Conservation (phyloP, 2,797 vertebrate species). For the Triplophysa bombifrons region DNA sequence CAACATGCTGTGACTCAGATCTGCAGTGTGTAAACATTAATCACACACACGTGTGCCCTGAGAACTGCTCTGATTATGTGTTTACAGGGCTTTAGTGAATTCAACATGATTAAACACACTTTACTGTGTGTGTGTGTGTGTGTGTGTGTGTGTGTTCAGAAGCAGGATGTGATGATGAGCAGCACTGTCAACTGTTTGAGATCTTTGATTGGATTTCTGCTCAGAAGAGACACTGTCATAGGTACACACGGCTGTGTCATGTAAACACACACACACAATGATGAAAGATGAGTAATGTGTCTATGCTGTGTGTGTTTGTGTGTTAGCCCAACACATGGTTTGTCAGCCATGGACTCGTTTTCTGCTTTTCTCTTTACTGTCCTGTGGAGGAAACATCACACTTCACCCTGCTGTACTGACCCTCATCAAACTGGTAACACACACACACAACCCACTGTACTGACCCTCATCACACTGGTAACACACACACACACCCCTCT, state of each 20-base stretch:
- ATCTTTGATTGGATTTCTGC: slow-evolving; percentile 84
- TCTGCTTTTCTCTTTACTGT: slow-evolving; percentile 81
- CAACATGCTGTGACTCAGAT: not conserved
- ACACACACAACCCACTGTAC: slow-evolving; percentile 65
- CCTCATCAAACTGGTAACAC: slow-evolving; percentile 85
- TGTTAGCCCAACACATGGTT: slow-evolving; percentile 77
- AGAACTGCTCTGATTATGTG: not conserved
- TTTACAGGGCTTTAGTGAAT: not conserved
- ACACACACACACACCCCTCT: slow-evolving; percentile 1
- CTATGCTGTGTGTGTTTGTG: slow-evolving; percentile 27
- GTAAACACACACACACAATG: not conserved
- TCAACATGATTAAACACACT: not conserved
- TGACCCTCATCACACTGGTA: slow-evolving; percentile 85
- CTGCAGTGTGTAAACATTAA: too few relatives aligned
- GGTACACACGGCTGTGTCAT: slow-evolving; percentile 71
- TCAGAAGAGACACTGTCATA: slow-evolving; percentile 74
- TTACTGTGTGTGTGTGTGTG: slow-evolving; percentile 38
- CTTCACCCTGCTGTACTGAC: slow-evolving; percentile 85
- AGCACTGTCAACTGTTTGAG: slow-evolving; percentile 84
- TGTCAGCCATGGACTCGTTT: slow-evolving; percentile 90
- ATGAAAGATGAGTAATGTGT: slow-evolving; percentile 9
- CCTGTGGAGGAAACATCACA: slow-evolving; percentile 74
- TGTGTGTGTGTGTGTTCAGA: slow-evolving; percentile 72
- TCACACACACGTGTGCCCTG: too few relatives aligned
- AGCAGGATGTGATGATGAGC: slow-evolving; percentile 83